phyloP scores from a whole-genome alignment of 2,797 vertebrate genomes.

The Rhincodon typus region DNA sequence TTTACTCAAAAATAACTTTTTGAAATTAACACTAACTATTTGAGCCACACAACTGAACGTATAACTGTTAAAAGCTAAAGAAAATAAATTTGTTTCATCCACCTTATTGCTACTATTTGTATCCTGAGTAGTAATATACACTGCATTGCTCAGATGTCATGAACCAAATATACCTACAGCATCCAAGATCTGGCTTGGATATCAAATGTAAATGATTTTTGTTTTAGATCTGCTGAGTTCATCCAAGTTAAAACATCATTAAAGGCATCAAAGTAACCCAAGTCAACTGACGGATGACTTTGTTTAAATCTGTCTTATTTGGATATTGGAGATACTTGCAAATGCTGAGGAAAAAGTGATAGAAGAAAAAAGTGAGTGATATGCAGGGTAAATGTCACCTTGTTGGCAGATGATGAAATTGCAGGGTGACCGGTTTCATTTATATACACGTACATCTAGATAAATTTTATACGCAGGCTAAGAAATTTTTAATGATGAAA shows the following conservation, averaged over 20 bases:
- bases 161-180: background rate
- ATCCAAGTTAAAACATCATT: background rate
- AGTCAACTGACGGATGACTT: background rate
- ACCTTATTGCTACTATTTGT: background rate
- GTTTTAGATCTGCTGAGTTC: background rate
- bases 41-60: background rate
- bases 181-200: background rate
- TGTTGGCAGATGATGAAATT: background rate
- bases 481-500: background rate
- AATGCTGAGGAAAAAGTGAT: background rate
- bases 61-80: background rate
- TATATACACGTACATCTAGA: background rate
- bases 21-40: background rate
- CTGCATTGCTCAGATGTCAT: background rate
- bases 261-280: background rate
- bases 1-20: background rate
- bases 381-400: background rate
- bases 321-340: background rate
- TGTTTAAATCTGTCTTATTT: background rate
- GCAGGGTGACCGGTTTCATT: background rate
- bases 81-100: background rate
- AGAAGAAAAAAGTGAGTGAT: background rate
- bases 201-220: background rate
- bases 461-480: background rate
- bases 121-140: background rate